Conservation (phyloP, 2,888 invertebrate species). For the Drosophila anomalata region DNA sequence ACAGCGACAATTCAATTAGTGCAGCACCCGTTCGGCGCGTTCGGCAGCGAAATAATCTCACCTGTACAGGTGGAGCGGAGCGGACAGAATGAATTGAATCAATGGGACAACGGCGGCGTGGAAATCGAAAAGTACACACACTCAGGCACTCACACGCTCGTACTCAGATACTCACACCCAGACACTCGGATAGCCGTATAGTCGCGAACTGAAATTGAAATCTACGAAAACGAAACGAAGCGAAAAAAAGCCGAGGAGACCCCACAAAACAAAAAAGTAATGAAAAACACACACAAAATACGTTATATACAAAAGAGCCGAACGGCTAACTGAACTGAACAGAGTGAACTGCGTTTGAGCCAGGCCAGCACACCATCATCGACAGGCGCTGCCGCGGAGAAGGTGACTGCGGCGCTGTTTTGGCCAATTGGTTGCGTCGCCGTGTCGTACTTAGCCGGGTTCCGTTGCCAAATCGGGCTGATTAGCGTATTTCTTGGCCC, state of each 20-base stretch:
- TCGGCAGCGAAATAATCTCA: constrained; percentile 61
- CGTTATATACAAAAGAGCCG: not conserved
- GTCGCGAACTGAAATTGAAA: constrained; percentile 54
- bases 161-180: constrained; percentile 18
- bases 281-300: constrained; percentile 7
- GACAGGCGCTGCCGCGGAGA: constrained; percentile 12
- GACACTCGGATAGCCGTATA: constrained; percentile 7
- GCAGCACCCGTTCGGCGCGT: constrained; percentile 55
- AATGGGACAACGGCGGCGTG: constrained; percentile 50
- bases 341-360: constrained; percentile 17
- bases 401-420: not conserved
- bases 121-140: too few relatives aligned
- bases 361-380: constrained; percentile 21
- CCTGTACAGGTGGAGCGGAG: constrained; percentile 83
- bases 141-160: not conserved
- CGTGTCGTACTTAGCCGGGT: constrained; percentile 21
- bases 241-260: constrained; percentile 42
- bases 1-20: constrained; percentile 50
- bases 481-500: constrained; percentile 38
- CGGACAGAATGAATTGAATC: constrained; percentile 82
- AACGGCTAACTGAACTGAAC: constrained; percentile 26
- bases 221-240: constrained; percentile 49
- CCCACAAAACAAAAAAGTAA: constrained; percentile 10
- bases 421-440: constrained; percentile 29
- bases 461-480: constrained; percentile 41